Conservation (phyloP, 2,113 vertebrate species). For the Lasiurus borealis region DNA sequence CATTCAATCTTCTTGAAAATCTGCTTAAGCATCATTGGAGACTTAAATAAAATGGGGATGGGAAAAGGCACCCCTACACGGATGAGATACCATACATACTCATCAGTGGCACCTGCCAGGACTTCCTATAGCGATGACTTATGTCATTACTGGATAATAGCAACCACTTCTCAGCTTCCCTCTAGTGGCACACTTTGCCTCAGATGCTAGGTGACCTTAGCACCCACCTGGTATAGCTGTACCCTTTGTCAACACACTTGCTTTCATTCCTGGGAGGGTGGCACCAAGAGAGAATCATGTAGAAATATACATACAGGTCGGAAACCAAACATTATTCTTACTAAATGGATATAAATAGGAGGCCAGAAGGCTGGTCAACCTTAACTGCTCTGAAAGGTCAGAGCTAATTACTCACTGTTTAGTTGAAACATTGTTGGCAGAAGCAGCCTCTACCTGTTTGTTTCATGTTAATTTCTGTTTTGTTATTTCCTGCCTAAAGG, state of each 20-base stretch:
- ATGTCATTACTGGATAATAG: neutral
- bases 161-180: neutral
- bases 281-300: neutral
- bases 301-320: too few relatives aligned
- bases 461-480: too few relatives aligned
- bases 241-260: neutral
- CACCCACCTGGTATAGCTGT: neutral
- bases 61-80: accelerated
- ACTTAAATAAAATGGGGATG: neutral
- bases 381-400: too few relatives aligned
- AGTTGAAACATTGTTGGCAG: too few relatives aligned
- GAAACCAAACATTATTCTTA: too few relatives aligned
- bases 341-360: too few relatives aligned
- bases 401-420: too few relatives aligned
- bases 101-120: neutral
- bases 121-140: neutral
- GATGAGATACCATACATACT: neutral
- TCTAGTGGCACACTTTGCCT: accelerated
- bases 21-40: neutral
- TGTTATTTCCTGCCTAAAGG: too few relatives aligned
- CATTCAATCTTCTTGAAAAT: neutral
- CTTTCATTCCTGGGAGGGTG: neutral
- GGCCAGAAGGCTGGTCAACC: too few relatives aligned
- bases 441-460: too few relatives aligned
- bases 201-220: neutral